Percentiles rank a stretch among this genome's conserved stretches.
These are phyloP conservation scores for Anoplius nigerrimus DNA, from an alignment of 2,888 invertebrate species.

Conservation along the genomic window DNA sequence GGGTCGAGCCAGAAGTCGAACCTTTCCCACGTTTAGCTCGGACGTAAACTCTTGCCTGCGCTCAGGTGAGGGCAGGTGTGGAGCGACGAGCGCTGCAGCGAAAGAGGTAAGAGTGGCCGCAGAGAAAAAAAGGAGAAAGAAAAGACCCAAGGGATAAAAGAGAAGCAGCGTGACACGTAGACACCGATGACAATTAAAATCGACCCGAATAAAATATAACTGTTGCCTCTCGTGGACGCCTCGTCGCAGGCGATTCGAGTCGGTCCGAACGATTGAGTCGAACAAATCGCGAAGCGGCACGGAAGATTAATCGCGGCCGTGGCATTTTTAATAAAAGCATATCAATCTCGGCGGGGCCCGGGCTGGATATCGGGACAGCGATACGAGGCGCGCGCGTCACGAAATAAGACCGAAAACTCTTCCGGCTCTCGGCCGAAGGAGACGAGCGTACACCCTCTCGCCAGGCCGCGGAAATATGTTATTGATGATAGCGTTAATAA, in stretches of 20 bases:
- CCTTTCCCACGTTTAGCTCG: slow-evolving; percentile 54
- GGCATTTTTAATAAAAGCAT: too few species aligned
- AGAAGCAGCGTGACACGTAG: background rate
- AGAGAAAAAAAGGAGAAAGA: background rate
- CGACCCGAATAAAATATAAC: too few species aligned
- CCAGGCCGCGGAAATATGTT: slow-evolving; percentile 36
- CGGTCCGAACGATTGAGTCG: too few species aligned
- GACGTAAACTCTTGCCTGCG: slow-evolving; percentile 48
- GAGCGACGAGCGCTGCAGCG: slow-evolving; percentile 38
- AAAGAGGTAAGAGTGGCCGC: slow-evolving; percentile 13
- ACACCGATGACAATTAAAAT: background rate
- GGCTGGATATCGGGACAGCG: too few species aligned
- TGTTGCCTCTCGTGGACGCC: too few species aligned
- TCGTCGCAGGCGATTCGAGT: too few species aligned
- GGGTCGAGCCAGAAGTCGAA: slow-evolving; percentile 39
- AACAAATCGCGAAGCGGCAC: too few species aligned
- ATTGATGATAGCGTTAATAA: slow-evolving; percentile 59
- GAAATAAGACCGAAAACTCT: too few species aligned
- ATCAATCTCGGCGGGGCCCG: too few species aligned
- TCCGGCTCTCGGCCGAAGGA: background rate
- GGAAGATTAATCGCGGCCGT: too few species aligned
- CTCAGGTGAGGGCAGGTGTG: slow-evolving; percentile 46
- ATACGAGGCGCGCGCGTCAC: too few species aligned
- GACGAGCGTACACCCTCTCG: too few species aligned
- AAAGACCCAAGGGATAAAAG: background rate